Percentiles rank a stretch among this genome's conserved stretches.
phyloP scores from a whole-genome alignment of 2,797 vertebrate species.

The Tympanoctomys barrerae region DNA sequence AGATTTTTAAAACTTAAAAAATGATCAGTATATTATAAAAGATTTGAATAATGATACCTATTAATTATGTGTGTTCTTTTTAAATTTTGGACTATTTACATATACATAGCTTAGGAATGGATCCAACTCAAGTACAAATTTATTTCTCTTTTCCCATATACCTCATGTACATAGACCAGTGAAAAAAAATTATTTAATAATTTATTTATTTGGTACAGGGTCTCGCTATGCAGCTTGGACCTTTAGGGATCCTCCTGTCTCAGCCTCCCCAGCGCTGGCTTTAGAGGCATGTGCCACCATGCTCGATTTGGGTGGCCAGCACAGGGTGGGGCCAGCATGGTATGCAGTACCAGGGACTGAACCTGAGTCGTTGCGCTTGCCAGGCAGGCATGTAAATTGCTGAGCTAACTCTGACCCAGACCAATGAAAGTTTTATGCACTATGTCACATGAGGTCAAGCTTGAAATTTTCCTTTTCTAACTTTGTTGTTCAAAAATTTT shows the following conservation, averaged over 20 bases:
- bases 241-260: too few relatives aligned
- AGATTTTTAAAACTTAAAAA: neutral
- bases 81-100: neutral
- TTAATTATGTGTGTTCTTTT: neutral
- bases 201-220: too few relatives aligned
- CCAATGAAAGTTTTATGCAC: neutral
- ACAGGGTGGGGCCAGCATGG: too few relatives aligned
- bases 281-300: too few relatives aligned
- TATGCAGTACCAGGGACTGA: too few relatives aligned
- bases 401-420: neutral
- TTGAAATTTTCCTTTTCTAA: neutral
- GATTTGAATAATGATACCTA: neutral
- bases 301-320: too few relatives aligned
- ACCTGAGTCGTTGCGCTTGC: too few relatives aligned
- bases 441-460: neutral
- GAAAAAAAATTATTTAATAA: too few relatives aligned
- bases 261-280: too few relatives aligned
- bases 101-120: neutral
- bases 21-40: constrained; percentile 7
- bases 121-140: neutral
- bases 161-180: neutral
- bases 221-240: too few relatives aligned
- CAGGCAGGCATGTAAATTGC: too few relatives aligned
- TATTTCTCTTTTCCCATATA: neutral
- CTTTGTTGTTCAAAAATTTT: neutral